phyloP scores from a whole-genome alignment of 1,140 invertebrate species.

The Musca domestica region DNA sequence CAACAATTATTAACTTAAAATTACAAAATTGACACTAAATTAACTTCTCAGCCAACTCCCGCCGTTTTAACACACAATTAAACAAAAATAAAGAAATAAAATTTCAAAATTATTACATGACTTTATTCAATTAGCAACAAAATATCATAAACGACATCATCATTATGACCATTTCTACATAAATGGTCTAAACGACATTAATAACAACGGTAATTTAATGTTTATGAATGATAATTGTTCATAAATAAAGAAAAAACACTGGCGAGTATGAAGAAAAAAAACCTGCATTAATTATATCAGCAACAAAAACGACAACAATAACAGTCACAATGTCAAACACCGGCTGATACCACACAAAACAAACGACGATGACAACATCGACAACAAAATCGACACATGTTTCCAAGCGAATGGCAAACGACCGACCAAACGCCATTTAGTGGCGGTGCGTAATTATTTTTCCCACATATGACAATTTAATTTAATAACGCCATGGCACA shows the following conservation, averaged over 20 bases:
- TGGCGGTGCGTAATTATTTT: constrained; percentile 16
- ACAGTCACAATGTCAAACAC: not conserved
- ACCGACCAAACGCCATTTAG: not conserved
- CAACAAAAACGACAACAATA: not conserved
- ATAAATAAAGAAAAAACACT: not conserved
- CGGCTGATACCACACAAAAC: not conserved
- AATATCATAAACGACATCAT: too few relatives aligned
- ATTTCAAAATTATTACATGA: too few relatives aligned
- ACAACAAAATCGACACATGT: constrained; percentile 6
- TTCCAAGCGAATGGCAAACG: not conserved
- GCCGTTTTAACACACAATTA: too few relatives aligned
- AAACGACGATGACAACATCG: not conserved
- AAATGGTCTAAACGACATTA: constrained; percentile 1
- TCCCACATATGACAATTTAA: constrained; percentile 13
- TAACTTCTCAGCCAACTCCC: too few relatives aligned
- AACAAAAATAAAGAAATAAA: too few relatives aligned
- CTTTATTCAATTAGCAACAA: too few relatives aligned
- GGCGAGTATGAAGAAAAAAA: not conserved
- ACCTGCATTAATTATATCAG: constrained; percentile 6
- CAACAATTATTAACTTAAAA: too few relatives aligned
- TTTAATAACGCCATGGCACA: not conserved
- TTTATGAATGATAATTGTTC: constrained; percentile 18
- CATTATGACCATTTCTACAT: not conserved
- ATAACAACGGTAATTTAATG: constrained; percentile 12
- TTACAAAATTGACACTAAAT: too few relatives aligned